These are phyloP conservation scores for Linnaemya vulpina DNA, from an alignment of 2,888 invertebrate genomes.

Conservation along the genomic window DNA sequence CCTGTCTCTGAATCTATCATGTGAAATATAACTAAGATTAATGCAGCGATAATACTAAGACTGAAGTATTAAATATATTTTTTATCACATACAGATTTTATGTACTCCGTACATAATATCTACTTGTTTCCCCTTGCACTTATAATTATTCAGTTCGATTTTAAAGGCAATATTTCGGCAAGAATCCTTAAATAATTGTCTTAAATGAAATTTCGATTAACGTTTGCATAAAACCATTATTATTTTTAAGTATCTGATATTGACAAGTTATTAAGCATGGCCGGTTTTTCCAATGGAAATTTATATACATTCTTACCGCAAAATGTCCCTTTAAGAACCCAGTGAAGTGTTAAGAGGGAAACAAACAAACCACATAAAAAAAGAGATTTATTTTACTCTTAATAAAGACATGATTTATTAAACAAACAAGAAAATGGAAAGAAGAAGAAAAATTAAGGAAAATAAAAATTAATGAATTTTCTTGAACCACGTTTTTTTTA, in stretches of 20 bases:
- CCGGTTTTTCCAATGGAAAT: conserved; percentile 24
- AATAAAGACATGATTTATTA: conserved; percentile 9
- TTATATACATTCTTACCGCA: neutral
- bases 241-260: neutral
- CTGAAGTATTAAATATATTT: no score
- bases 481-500: neutral
- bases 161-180: neutral
- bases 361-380: neutral
- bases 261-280: neutral
- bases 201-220: conserved; percentile 53
- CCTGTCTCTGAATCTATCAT: neutral
- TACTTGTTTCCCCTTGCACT: neutral
- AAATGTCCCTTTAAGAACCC: neutral
- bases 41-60: neutral
- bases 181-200: conserved; percentile 40
- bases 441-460: neutral
- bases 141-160: conserved; percentile 10
- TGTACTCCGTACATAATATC: no score
- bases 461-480: neutral
- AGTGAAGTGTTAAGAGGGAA: conserved; percentile 37
- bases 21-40: neutral
- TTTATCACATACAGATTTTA: no score
- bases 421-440: neutral
- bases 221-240: conserved; percentile 42
- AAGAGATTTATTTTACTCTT: neutral